Evolutionary conservation across 2,797 vertebrate genomes (phyloP), one percentile per base, ranked within the genome.

Genomic region (Notoglanidium macrostoma): DNA sequence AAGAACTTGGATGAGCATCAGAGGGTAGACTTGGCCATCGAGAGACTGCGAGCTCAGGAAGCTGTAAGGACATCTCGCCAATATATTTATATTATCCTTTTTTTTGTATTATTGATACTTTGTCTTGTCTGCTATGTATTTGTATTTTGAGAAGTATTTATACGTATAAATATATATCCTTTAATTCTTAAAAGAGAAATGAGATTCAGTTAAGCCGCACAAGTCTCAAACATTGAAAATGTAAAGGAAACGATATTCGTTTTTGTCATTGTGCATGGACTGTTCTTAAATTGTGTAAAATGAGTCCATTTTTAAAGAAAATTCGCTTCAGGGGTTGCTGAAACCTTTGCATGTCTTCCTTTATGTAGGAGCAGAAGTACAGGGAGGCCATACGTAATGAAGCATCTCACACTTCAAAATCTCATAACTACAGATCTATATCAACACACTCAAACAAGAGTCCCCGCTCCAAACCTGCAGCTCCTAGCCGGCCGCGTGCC

Each of bases 331-430:
- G 35, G 35, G 35, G 21, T n/a, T 19, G 26, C 23, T 51, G 12
- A 61, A 46, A 57, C 5, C 17, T 44, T 63, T 55, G 59, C 14
- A 57, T 26, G 72, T 32, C 7, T 61, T 55, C 5, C 6, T 84
- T 73, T n/a, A 3, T 70, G 21, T 57, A 99, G 98, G 97, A 97
- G 94, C 95, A 92, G 90, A 93, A 95, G 91, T 95, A 96, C 94
- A 95, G 96, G 91, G 96, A 97, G 92, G 94, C 95, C 85, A 87
- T 97, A 91, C 93, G 94, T 83, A 93, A 93, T 91, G 95, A 96
- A 87, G 92, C 93, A 87, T 92, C 95, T 81, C 94, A 93, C 90
- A 88, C 54, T 8, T 84, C 90, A 87, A 95, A 93, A 70, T 94
- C 95, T 83, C 95, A 93, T 89, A 91, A 91, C 90, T 92, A 92